Evolutionary conservation across 1,140 invertebrate species (phyloP).

Genomic region (Camponotus vicinus): DNA sequence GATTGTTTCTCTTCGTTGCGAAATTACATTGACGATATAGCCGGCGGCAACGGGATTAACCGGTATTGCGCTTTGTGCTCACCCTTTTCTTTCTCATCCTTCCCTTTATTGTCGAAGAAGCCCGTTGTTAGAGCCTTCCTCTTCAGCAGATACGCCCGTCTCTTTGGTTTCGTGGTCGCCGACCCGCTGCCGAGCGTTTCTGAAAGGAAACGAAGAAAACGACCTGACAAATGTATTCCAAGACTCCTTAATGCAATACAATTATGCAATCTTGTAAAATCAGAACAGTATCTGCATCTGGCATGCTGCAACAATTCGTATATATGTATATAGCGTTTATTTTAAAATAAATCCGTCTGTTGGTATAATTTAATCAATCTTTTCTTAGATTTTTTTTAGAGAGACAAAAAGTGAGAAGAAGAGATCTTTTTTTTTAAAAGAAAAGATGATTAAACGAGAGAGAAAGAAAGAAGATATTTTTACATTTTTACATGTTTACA

Average conservation of each 20-base stretch:
- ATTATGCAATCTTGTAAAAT: constrained; percentile 53
- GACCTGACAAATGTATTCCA: constrained; percentile 19
- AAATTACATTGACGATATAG: not conserved
- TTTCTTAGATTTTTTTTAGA: not conserved
- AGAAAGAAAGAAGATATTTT: not conserved
- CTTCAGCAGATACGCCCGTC: constrained; percentile 92
- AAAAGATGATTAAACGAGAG: not conserved
- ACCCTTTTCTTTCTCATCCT: constrained; percentile 91
- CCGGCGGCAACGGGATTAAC: not conserved
- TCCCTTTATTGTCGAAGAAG: constrained; percentile 91
- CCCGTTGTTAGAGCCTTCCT: constrained; percentile 94
- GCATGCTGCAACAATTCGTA: not conserved
- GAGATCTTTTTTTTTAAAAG: not conserved
- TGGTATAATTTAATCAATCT: constrained; percentile 8
- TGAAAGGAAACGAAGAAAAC: constrained; percentile 75
- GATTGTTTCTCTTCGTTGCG: not conserved
- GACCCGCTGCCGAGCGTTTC: constrained; percentile 83
- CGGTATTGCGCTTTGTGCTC: constrained; percentile 62
- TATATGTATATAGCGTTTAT: not conserved
- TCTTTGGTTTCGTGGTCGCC: constrained; percentile 89
- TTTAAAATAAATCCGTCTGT: not conserved
- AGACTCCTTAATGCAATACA: not conserved
- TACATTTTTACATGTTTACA: not conserved
- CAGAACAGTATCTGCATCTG: not conserved
- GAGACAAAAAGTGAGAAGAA: too few relatives aligned